Base-by-base conservation (phyloP, 2,888 invertebrate species). In the Cephus nigrinus region DNA sequence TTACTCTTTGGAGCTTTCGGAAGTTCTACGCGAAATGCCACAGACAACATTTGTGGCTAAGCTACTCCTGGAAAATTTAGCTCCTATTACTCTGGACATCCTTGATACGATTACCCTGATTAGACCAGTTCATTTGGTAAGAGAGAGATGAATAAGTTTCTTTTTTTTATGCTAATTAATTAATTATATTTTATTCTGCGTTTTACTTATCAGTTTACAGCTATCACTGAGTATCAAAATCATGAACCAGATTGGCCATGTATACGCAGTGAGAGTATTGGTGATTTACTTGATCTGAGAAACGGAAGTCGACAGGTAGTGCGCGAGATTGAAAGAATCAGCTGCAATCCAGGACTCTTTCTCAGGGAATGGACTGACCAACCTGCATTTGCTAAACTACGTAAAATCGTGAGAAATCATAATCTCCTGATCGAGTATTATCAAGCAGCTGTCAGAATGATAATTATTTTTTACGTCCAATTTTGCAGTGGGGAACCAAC, bases 171-270 rank as follows among this genome's bases (percentile, higher is more conserved):
- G 4, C 30, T 34, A 0, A 71, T 75, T 68, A 75, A 31, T 75
- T 75, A 31, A 71, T 71, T 33, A 33, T 31, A 12, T 31, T 71
- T 30, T 23, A 71, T 31, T 71, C 71, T 12, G 23, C 1, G 9
- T 55, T 23, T 55, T 55, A 55, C 23, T 55, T 55, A 55, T 55
- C 9, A 55, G 55, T 23, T 55, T 55, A 55, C 55, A 55, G 55
- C 9, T 23, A 55, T 55, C 23, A 9, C 92, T 73, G 84, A 91
- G 0, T 84, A 93, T 32, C 84, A 93, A 81, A 92, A 92, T 81
- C 87, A 90, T 0, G 90, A 92, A 0, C 88, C 90, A 0, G 84
- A 91, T 0, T 94, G 94, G 94, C 94, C 94, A 0, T 94, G 94
- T 80, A 89, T 92, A 11, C 55, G 78, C 12, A 83, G 84, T 2